Evolutionary conservation across 2,888 invertebrate species (phyloP).

Genomic region (Ferdinandea cuprea): DNA sequence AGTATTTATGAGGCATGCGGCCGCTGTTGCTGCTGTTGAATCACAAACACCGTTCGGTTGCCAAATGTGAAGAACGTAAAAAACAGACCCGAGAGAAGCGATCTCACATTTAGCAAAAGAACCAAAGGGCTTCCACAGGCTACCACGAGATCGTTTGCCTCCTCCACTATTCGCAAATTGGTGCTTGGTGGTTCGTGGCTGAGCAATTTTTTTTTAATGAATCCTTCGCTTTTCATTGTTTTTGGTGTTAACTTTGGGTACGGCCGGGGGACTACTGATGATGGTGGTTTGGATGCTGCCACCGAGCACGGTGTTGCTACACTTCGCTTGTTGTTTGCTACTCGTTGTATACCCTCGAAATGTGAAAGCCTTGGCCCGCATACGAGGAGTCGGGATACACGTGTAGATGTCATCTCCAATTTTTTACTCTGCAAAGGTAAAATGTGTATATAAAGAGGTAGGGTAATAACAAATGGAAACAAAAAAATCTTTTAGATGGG

Average conservation of each 20-base stretch:
- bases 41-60: slow-evolving; percentile 57
- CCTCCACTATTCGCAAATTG: slow-evolving; percentile 34
- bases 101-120: slow-evolving; percentile 48
- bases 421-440: slow-evolving; percentile 57
- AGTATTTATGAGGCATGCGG: slow-evolving; percentile 72
- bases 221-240: slow-evolving; percentile 64
- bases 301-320: slow-evolving; percentile 71
- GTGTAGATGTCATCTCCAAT: slow-evolving; percentile 75
- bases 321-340: slow-evolving; percentile 70
- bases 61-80: slow-evolving; percentile 44
- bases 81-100: slow-evolving; percentile 34
- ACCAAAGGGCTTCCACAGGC: slow-evolving; percentile 55
- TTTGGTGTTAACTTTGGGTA: slow-evolving; percentile 65
- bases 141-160: slow-evolving; percentile 19
- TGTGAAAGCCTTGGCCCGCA: slow-evolving; percentile 48
- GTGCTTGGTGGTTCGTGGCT: slow-evolving; percentile 50
- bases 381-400: slow-evolving; percentile 70
- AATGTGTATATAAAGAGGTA: slow-evolving; percentile 60
- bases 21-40: slow-evolving; percentile 53
- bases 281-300: slow-evolving; percentile 70
- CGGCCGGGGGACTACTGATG: slow-evolving; percentile 24
- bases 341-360: slow-evolving; percentile 68
- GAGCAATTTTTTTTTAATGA: slow-evolving; percentile 40
- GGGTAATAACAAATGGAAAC: slow-evolving; percentile 10
- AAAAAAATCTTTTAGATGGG: neutral